Conservation (phyloP, 2,888 invertebrate genomes). For the Cloeon dipterum region DNA sequence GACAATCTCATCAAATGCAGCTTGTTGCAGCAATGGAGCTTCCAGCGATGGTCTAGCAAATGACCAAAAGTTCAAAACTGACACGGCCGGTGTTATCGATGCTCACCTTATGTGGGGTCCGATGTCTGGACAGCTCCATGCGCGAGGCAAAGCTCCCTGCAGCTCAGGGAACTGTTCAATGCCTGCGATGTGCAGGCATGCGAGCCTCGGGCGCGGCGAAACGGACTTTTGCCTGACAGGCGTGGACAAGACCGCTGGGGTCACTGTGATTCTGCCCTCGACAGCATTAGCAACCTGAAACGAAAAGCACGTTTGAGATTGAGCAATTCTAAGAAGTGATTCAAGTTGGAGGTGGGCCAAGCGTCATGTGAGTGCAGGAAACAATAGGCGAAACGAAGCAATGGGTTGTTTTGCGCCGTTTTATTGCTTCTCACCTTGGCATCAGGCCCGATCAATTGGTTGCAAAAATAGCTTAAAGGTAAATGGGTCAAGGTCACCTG, state of each 20-base stretch:
- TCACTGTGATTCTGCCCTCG: background rate
- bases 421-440: too few species aligned
- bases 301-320: too few species aligned
- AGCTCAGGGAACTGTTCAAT: conserved; percentile 54
- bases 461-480: too few species aligned
- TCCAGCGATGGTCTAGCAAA: conserved; percentile 36
- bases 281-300: background rate
- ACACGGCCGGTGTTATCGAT: background rate
- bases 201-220: conserved; percentile 10
- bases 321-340: background rate
- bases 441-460: too few species aligned
- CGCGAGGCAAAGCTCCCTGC: conserved; percentile 38
- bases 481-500: background rate
- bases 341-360: too few species aligned
- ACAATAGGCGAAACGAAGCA: too few species aligned
- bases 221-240: background rate
- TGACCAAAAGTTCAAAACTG: background rate
- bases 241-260: background rate
- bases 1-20: conserved; percentile 57
- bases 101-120: conserved; percentile 18
- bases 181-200: conserved; percentile 54
- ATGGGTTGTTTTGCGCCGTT: too few species aligned
- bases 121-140: conserved; percentile 49
- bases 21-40: conserved; percentile 63
- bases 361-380: too few species aligned